phyloP scores from a whole-genome alignment of 2,888 invertebrate genomes.

The Apotomis capreana region DNA sequence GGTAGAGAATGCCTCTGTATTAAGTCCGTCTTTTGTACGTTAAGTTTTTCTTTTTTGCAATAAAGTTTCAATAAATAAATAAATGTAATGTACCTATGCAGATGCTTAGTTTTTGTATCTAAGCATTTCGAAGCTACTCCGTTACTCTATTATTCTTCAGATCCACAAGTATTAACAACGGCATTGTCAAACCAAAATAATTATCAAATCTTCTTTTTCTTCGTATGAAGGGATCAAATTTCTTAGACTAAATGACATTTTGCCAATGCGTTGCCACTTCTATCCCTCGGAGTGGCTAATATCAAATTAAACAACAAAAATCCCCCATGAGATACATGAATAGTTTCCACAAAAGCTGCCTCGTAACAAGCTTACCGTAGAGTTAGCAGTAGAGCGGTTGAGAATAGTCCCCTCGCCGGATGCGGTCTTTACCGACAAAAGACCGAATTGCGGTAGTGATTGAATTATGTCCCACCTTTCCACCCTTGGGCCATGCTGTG shows the following conservation, averaged over 20 bases:
- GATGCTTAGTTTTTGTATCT: no score
- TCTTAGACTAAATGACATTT: no score
- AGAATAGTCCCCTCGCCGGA: slow-evolving; percentile 57
- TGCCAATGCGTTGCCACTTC: no score
- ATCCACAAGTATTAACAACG: not conserved
- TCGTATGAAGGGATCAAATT: no score
- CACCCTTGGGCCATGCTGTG: slow-evolving; percentile 60
- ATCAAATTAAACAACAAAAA: slow-evolving; percentile 8
- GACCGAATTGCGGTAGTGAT: slow-evolving; percentile 75
- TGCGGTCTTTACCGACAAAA: slow-evolving; percentile 79
- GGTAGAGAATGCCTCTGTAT: no score
- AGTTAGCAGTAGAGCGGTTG: slow-evolving; percentile 42
- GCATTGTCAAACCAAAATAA: not conserved
- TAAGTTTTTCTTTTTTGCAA: no score
- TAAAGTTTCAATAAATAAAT: no score
- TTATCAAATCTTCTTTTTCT: no score
- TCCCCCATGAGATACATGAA: slow-evolving; percentile 13
- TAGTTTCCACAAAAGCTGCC: slow-evolving; percentile 29
- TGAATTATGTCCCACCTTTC: slow-evolving; percentile 75
- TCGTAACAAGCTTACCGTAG: slow-evolving; percentile 43
- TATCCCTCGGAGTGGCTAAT: not conserved
- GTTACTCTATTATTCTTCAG: not conserved
- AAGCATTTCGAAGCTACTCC: not conserved
- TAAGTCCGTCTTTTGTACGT: no score
- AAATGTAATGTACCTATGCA: no score